Evolutionary conservation across 1,140 invertebrate genomes (phyloP), one percentile per base, ranked within the genome.

Genomic region (Penaeus japonicus): DNA sequence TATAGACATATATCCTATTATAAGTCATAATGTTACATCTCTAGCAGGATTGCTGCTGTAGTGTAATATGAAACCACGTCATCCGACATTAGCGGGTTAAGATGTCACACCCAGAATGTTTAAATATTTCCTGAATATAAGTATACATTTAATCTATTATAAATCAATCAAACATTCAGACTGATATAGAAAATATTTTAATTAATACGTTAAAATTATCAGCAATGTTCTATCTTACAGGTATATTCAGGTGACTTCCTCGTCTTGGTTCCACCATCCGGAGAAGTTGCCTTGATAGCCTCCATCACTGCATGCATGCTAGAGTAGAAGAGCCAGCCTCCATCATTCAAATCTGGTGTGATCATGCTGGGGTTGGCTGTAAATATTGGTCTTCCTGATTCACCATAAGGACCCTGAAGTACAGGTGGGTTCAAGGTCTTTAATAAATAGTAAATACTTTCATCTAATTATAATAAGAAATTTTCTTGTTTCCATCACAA

Each of bases 181-280:
- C 5, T 1, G n/a, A 70, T 18, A 70, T n/a, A n/a, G n/a, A n/a
- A n/a, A n/a, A n/a, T n/a, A n/a, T n/a, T n/a, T 32, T 22, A 81
- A 54, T 73, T 30, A 77, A 20, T 39, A 24, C 59, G 86, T 18
- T 30, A 83, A 62, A 91, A 82, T 47, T 57, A 57, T 88, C 82
- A 12, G 95, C 96, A 93, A 95, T 96, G 92, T 96, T 95, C 4
- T 95, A 96, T 59, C 96, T 96, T 73, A 89, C 87, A 89, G 7
- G 78, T 89, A 57, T 84, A 89, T 55, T 89, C 87, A 15, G 87
- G 87, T 5, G 87, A 91, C 95, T 96, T 88, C 95, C 95, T 91
- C 95, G 96, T 91, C 95, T 90, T 91, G 32, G 90, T 90, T 15
- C 91, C 91, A n/a, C 91, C 91, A 17, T 91, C 91, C 20, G 90